Evolutionary conservation across 2,113 vertebrate species (phyloP).

Genomic region (Cervus canadensis): DNA sequence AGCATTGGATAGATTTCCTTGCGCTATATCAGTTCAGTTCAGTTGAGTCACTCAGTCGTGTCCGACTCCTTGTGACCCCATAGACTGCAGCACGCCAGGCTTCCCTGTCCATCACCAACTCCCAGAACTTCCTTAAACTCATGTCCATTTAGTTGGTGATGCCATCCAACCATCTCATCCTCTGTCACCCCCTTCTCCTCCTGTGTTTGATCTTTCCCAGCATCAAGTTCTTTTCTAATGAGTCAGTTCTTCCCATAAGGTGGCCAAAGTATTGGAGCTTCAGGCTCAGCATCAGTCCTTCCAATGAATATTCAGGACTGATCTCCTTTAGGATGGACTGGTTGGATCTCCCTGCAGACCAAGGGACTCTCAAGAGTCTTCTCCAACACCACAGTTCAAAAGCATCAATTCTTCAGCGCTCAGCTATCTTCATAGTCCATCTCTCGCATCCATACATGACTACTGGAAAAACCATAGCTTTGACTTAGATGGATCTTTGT

Average conservation of each 20-base stretch:
- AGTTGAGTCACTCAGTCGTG: not conserved
- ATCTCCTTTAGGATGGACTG: not conserved
- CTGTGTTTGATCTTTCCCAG: not conserved
- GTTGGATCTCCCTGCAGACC: not conserved
- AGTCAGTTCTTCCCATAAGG: not conserved
- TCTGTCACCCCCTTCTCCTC: not conserved
- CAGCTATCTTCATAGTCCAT: not conserved
- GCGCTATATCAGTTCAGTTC: not conserved
- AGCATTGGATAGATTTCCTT: not conserved
- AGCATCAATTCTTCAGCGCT: fast-evolving
- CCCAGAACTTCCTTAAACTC: not conserved
- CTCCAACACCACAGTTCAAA: not conserved
- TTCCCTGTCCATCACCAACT: not conserved
- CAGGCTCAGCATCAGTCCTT: not conserved
- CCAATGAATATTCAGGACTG: not conserved
- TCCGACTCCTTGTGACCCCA: fast-evolving
- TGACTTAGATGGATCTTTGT: not conserved
- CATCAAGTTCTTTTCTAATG: not conserved
- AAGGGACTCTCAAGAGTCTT: not conserved
- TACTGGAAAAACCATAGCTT: not conserved
- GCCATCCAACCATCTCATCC: not conserved
- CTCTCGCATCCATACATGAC: not conserved
- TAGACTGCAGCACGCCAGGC: fast-evolving
- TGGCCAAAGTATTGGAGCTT: not conserved
- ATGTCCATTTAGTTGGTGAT: not conserved